Percentiles rank a stretch among this genome's conserved stretches.
These are phyloP conservation scores for Thalpophila matura DNA, from an alignment of 2,888 invertebrate species.

Conservation along the genomic window DNA sequence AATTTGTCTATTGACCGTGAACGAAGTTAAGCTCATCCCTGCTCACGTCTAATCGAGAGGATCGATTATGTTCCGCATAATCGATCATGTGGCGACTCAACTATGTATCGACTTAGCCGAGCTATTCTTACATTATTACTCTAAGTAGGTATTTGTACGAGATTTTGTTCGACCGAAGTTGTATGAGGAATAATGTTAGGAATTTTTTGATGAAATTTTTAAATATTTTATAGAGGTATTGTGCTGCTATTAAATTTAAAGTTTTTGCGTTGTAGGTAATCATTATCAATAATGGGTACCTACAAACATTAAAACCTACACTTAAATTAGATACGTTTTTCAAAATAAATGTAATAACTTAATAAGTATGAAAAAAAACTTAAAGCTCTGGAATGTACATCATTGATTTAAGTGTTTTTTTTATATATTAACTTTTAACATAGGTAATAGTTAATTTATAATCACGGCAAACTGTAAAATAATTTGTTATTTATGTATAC, in stretches of 20 bases:
- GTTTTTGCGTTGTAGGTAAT: neutral
- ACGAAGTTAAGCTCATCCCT: constrained; percentile 46
- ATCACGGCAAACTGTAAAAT: no score
- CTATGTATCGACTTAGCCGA: neutral
- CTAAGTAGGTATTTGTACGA: constrained; percentile 10
- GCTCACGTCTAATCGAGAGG: constrained; percentile 39
- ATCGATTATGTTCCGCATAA: constrained; percentile 41
- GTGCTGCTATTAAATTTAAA: neutral
- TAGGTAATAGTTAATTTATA: no score
- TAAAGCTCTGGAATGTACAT: no score
- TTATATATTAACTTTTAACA: no score
- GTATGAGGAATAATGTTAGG: neutral
- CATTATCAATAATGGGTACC: no score
- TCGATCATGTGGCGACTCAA: constrained; percentile 36
- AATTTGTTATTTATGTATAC: no score
- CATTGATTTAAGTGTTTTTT: no score
- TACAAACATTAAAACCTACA: no score
- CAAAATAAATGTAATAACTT: no score
- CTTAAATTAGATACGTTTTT: no score
- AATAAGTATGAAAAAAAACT: no score
- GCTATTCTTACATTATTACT: constrained; percentile 17
- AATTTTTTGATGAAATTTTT: constrained; percentile 1
- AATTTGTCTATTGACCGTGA: constrained; percentile 26
- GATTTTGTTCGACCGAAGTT: neutral
- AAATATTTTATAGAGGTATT: neutral